Evolutionary conservation across 2,888 invertebrate genomes (phyloP).

Genomic region (Morpho achilles): DNA sequence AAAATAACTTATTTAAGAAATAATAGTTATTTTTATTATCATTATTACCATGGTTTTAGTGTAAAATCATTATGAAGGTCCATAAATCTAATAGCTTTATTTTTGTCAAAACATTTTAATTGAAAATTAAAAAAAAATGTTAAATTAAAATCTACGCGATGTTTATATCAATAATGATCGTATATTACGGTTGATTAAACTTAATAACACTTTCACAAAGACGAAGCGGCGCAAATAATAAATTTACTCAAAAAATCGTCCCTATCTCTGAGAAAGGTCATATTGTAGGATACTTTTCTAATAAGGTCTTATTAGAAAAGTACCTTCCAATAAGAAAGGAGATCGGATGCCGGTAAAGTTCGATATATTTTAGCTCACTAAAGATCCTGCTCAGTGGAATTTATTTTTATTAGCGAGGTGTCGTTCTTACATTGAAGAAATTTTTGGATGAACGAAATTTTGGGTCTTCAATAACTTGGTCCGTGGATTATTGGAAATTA

Average conservation of each 20-base stretch:
- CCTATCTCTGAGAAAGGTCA: constrained; percentile 6
- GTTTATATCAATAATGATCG: too few relatives aligned
- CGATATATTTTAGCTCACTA: constrained; percentile 15
- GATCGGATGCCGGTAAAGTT: constrained; percentile 10
- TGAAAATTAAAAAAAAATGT: too few relatives aligned
- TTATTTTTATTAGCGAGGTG: constrained; percentile 11
- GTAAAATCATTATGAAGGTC: too few relatives aligned
- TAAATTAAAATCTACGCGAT: too few relatives aligned
- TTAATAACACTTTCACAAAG: constrained; percentile 3
- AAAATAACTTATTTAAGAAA: too few relatives aligned
- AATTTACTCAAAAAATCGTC: constrained; percentile 10
- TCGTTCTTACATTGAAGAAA: constrained; percentile 8
- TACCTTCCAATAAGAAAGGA: constrained; percentile 14
- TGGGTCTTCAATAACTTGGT: not conserved
- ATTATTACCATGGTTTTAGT: too few relatives aligned
- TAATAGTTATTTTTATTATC: too few relatives aligned
- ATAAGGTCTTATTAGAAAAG: constrained; percentile 15
- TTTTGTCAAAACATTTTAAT: too few relatives aligned
- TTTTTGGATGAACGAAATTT: not conserved
- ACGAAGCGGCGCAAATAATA: constrained; percentile 6
- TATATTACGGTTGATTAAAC: not conserved
- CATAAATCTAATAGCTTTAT: too few relatives aligned
- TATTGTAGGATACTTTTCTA: constrained; percentile 14
- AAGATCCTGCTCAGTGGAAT: constrained; percentile 4
- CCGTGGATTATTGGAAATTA: not conserved